These are phyloP conservation scores for Junonia oenone DNA, from an alignment of 2,888 invertebrate species.

Conservation along the genomic window DNA sequence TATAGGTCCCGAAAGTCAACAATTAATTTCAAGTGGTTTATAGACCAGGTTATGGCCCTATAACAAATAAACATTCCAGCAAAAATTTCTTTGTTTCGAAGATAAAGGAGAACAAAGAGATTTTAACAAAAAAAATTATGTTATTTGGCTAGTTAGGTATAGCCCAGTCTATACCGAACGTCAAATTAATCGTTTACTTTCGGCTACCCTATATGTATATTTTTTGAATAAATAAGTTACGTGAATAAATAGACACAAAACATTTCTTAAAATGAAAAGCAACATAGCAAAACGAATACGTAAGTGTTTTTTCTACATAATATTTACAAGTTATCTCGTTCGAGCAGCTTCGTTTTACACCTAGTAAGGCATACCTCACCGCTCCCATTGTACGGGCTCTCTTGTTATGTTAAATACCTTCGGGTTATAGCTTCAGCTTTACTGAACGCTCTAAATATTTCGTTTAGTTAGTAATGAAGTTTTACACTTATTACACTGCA, in stretches of 20 bases:
- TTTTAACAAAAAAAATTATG: too few species aligned
- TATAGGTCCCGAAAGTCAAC: too few species aligned
- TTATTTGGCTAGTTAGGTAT: too few species aligned
- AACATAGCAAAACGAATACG: not conserved
- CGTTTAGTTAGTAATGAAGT: conserved; percentile 1
- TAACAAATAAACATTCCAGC: too few species aligned
- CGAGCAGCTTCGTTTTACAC: conserved; percentile 38
- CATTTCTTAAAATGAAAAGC: not conserved
- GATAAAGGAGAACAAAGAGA: too few species aligned
- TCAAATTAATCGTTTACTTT: too few species aligned
- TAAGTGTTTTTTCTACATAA: not conserved
- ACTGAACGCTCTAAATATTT: conserved; percentile 5
- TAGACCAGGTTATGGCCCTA: too few species aligned
- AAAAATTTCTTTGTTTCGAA: too few species aligned
- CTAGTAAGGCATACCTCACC: conserved; percentile 50
- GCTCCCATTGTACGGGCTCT: conserved; percentile 39
- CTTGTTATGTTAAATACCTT: conserved; percentile 71
- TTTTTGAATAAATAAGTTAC: too few species aligned
- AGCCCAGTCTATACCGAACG: too few species aligned
- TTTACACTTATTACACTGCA: not conserved
- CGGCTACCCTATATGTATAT: too few species aligned
- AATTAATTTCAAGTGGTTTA: too few species aligned
- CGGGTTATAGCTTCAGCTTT: conserved; percentile 31
- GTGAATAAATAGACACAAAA: not conserved
- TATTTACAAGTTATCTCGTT: not conserved